phyloP scores from a whole-genome alignment of 2,797 vertebrate genomes.

The Sphenopsis melanotis region DNA sequence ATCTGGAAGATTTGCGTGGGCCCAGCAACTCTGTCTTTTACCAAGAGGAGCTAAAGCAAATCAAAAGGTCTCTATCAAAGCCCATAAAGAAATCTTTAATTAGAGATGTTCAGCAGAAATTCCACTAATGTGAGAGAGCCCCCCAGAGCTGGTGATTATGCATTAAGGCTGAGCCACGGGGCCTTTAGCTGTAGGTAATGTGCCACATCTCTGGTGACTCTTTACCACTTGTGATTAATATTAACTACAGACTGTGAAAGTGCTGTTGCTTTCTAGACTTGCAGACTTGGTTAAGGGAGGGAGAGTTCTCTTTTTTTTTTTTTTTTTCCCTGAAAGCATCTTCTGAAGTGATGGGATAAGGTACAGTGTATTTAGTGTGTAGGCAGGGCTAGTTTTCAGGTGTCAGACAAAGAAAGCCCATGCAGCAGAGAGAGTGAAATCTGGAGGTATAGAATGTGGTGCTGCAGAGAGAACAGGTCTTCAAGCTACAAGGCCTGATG shows the following conservation, averaged over 20 bases:
- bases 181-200: slow-evolving; percentile 55
- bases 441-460: background rate
- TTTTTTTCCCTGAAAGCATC: background rate
- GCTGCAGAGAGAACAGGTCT: background rate
- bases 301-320: background rate
- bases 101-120: slow-evolving; percentile 50
- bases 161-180: slow-evolving; percentile 29
- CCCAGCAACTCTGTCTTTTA: slow-evolving; percentile 88
- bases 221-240: background rate
- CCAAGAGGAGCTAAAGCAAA: slow-evolving; percentile 89
- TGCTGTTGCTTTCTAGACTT: background rate
- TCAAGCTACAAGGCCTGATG: background rate
- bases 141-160: slow-evolving; percentile 26
- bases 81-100: slow-evolving; percentile 48
- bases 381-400: background rate
- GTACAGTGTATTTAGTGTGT: background rate
- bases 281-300: background rate
- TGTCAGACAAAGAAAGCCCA: background rate
- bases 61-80: slow-evolving; percentile 86
- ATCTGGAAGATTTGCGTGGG: slow-evolving; percentile 88
- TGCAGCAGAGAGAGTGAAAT: background rate
- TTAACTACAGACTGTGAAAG: background rate
- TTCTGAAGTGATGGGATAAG: background rate
- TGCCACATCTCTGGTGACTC: slow-evolving; percentile 30
- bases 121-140: slow-evolving; percentile 33